Evolutionary conservation across 2,888 invertebrate species (phyloP).

Genomic region (Macrophya alboannulata): DNA sequence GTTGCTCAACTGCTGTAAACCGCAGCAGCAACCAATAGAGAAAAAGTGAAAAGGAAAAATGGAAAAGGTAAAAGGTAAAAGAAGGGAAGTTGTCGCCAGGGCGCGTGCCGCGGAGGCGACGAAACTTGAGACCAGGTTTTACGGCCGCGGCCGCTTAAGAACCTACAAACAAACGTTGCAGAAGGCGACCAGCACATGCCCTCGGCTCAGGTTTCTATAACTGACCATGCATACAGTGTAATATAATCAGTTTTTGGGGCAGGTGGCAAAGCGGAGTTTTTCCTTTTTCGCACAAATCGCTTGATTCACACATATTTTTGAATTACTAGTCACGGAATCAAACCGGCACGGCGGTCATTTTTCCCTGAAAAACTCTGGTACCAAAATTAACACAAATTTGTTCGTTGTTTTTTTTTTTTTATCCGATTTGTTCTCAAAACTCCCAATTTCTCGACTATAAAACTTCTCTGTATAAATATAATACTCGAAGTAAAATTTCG

Average conservation of each 20-base stretch:
- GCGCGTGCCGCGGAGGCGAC: slow-evolving; percentile 56
- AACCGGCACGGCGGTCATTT: background rate
- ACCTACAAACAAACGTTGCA: slow-evolving; percentile 50
- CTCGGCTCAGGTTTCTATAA: slow-evolving; percentile 51
- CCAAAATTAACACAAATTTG: background rate
- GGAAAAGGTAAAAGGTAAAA: slow-evolving; percentile 10
- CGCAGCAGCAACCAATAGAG: slow-evolving; percentile 7
- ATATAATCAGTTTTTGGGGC: slow-evolving; percentile 48
- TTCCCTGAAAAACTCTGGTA: background rate
- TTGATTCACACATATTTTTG: background rate
- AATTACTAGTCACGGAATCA: background rate
- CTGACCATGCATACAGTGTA: slow-evolving; percentile 54
- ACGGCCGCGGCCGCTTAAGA: slow-evolving; percentile 54
- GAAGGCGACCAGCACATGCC: slow-evolving; percentile 52
- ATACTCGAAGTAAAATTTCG: background rate
- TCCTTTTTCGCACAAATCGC: background rate
- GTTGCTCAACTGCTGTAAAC: background rate
- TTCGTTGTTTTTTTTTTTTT: background rate
- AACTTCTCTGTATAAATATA: background rate
- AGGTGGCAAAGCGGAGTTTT: slow-evolving; percentile 44
- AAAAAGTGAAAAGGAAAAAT: background rate
- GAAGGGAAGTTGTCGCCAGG: slow-evolving; percentile 45
- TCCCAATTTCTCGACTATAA: background rate
- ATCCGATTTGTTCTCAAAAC: background rate
- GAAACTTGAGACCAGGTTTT: slow-evolving; percentile 49